Percentiles rank a stretch among this genome's conserved stretches.
These are phyloP conservation scores for Cyphomyrus discorhynchus DNA, from an alignment of 2,113 vertebrate genomes.

Conservation along the genomic window DNA sequence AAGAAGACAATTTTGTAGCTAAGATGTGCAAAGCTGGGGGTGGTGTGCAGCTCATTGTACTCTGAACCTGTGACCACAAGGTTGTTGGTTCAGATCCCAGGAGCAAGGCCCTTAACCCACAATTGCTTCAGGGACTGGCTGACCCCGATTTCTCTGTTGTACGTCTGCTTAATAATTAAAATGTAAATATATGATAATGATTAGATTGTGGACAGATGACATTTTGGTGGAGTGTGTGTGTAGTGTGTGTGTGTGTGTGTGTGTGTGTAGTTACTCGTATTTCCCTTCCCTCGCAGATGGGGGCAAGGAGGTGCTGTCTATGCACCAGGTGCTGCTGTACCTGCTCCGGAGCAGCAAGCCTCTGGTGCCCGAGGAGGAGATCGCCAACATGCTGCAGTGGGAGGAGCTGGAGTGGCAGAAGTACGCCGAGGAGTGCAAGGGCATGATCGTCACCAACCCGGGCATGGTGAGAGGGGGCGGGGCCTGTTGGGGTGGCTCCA, in stretches of 20 bases:
- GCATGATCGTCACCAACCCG: conserved; percentile 96
- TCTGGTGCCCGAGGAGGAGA: conserved; percentile 91
- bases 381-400: conserved; percentile 97
- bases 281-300: conserved; percentile 64
- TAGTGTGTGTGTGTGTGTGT: conserved; percentile 9
- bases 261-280: neutral
- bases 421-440: conserved; percentile 97
- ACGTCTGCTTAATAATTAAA: neutral
- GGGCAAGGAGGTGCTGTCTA: conserved; percentile 94
- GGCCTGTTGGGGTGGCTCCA: neutral
- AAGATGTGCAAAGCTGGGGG: neutral
- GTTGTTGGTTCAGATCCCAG: neutral
- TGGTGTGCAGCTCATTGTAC: neutral
- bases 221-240: neutral
- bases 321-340: conserved; percentile 97
- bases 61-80: neutral
- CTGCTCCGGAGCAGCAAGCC: conserved; percentile 82
- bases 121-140: neutral
- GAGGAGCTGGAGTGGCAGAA: conserved; percentile 98
- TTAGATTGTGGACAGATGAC: neutral
- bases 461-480: conserved; percentile 72
- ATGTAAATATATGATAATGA: neutral
- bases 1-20: neutral
- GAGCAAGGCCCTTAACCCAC: neutral
- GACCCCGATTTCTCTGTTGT: neutral